These are phyloP conservation scores for Nicator chloris DNA, from an alignment of 2,113 vertebrate genomes.

Conservation along the genomic window DNA sequence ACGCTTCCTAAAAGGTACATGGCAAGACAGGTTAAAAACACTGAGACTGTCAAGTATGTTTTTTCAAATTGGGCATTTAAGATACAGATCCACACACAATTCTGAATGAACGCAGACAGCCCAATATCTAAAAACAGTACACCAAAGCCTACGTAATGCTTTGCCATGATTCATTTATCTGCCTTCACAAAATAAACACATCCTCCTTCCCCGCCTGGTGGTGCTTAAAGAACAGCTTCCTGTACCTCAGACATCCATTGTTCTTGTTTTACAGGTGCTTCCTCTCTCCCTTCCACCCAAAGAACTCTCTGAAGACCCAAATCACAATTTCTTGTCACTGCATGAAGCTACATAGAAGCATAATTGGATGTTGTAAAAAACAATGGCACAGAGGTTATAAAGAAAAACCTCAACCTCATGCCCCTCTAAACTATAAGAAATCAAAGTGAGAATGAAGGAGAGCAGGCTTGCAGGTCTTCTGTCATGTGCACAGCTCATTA, in stretches of 20 bases:
- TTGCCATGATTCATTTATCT: background rate
- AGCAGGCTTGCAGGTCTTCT: background rate
- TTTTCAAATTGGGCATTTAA: background rate
- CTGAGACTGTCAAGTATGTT: background rate
- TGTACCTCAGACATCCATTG: constrained; percentile 64
- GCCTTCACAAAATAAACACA: background rate
- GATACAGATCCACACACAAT: background rate
- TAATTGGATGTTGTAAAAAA: background rate
- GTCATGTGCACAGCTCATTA: background rate
- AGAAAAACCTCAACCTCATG: background rate
- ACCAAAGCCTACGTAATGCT: background rate
- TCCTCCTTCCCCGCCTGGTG: constrained; percentile 19
- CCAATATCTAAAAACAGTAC: background rate
- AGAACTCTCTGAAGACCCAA: background rate
- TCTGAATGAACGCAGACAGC: background rate
- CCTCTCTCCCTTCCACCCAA: constrained; percentile 57
- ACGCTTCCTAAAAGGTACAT: background rate
- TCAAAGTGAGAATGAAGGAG: background rate
- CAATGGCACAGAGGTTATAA: background rate
- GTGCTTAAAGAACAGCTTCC: constrained; percentile 57
- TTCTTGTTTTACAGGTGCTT: constrained; percentile 74
- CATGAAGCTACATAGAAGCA: background rate
- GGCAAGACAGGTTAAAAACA: background rate
- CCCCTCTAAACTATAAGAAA: background rate
- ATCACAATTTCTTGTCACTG: constrained; percentile 4